Percentiles rank a stretch among this genome's conserved stretches.
Evolutionary conservation across 2,113 vertebrate genomes (phyloP).

Genomic region (Dicaeum eximium): DNA sequence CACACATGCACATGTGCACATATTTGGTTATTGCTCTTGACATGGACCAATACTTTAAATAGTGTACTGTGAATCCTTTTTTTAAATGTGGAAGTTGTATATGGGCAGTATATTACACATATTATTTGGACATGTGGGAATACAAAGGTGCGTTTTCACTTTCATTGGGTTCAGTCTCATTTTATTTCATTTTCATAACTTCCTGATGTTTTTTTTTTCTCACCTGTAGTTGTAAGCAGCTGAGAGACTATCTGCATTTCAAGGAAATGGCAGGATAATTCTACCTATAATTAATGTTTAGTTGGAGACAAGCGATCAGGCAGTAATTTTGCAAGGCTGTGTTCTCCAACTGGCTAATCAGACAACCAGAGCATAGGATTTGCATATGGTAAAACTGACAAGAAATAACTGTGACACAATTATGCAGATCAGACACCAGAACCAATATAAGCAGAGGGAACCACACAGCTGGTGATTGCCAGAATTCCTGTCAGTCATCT

Average conservation of each 20-base stretch:
- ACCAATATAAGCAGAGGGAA: background rate
- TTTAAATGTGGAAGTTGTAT: background rate
- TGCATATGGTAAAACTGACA: slow-evolving; percentile 18
- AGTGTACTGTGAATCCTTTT: background rate
- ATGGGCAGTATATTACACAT: rapidly evolving
- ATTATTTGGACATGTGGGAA: background rate
- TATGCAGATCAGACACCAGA: slow-evolving; percentile 26
- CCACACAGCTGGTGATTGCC: background rate
- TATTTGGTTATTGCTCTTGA: background rate
- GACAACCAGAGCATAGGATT: slow-evolving; percentile 3
- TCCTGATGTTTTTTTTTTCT: background rate
- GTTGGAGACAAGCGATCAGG: background rate
- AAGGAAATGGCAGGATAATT: background rate
- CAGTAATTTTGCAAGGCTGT: background rate
- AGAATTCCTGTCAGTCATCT: background rate
- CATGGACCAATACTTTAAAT: background rate
- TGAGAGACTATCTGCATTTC: background rate
- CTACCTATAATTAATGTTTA: slow-evolving; percentile 2
- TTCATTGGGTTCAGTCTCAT: background rate
- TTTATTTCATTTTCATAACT: background rate
- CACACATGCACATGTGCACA: background rate
- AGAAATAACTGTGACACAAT: background rate
- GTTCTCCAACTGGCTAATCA: background rate
- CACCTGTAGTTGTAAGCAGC: background rate
- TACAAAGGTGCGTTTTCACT: background rate